phyloP scores from a whole-genome alignment of 2,797 vertebrate genomes.

The Macropus fuliginosus region DNA sequence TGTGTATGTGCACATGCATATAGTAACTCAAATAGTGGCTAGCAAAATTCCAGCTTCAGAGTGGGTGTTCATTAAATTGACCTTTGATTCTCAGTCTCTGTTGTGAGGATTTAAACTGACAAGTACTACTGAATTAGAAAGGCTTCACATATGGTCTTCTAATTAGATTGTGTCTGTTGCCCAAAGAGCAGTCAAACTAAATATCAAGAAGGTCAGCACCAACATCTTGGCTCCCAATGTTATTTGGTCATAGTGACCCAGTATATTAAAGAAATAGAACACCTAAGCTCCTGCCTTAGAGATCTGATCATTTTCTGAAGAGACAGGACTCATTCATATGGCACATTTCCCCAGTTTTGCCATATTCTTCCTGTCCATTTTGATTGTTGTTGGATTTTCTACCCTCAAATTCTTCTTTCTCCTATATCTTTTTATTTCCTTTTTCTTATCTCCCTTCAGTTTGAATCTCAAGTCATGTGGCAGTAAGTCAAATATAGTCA shows the following conservation, averaged over 20 bases:
- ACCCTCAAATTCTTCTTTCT: background rate
- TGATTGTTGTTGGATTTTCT: background rate
- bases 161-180: background rate
- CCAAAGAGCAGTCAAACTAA: background rate
- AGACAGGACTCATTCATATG: background rate
- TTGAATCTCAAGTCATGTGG: background rate
- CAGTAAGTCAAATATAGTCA: slow-evolving; percentile 65
- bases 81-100: background rate
- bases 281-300: background rate
- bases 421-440: background rate
- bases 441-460: slow-evolving; percentile 23
- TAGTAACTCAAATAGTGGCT: background rate
- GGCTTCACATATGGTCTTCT: background rate
- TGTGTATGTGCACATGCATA: too few species aligned
- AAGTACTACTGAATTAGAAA: background rate
- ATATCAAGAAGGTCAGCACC: background rate
- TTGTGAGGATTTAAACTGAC: background rate
- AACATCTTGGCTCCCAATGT: background rate
- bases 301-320: background rate
- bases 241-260: background rate
- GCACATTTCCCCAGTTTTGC: background rate
- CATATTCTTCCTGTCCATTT: background rate
- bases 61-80: background rate
- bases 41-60: background rate
- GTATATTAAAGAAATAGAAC: background rate